Evolutionary conservation across 2,797 vertebrate species (phyloP).

Genomic region (Myotis pilosus): DNA sequence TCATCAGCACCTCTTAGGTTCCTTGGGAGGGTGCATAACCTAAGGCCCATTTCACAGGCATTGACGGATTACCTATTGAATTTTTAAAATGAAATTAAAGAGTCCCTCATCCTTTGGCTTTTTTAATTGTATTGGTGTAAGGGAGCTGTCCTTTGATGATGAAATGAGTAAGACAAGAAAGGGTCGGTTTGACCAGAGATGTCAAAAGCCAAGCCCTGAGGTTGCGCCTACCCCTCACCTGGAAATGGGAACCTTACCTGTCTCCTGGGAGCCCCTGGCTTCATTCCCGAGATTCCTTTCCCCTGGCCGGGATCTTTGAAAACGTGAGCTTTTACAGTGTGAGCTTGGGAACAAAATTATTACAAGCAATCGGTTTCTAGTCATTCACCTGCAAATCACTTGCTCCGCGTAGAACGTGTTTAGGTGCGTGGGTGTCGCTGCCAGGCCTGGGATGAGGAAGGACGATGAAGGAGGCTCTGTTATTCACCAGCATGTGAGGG

Average conservation of each 20-base stretch:
- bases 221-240: neutral
- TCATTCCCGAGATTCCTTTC: neutral
- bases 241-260: neutral
- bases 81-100: neutral
- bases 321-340: neutral
- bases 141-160: neutral
- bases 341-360: neutral
- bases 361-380: neutral
- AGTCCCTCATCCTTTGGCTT: neutral
- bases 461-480: neutral
- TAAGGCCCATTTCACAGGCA: neutral
- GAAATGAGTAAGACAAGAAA: neutral
- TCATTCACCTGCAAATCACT: conserved; percentile 23
- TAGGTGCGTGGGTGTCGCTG: neutral
- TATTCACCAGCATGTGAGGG: neutral
- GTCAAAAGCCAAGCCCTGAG: neutral
- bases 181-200: neutral
- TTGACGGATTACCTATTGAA: neutral
- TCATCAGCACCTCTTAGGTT: neutral
- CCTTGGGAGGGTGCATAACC: neutral
- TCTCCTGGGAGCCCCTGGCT: neutral
- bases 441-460: neutral
- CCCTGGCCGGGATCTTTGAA: neutral
- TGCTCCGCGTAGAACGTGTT: neutral
- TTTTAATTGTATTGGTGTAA: neutral